Evolutionary conservation across 2,888 invertebrate genomes (phyloP).

Genomic region (Heteropelma amictum): DNA sequence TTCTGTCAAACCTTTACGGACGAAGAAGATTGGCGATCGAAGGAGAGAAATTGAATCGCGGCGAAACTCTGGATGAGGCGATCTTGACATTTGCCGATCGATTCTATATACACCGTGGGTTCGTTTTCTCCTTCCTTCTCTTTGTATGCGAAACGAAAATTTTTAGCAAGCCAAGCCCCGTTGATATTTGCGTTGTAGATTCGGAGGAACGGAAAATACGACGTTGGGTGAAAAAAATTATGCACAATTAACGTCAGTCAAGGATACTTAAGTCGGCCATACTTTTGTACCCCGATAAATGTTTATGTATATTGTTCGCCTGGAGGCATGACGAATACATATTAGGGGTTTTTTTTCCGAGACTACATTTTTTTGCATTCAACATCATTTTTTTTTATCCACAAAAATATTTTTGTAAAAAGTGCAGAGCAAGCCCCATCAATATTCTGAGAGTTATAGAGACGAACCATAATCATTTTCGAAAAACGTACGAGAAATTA

Average conservation of each 20-base stretch:
- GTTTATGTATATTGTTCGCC: slow-evolving; percentile 65
- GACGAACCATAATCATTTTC: no score
- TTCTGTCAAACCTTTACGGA: background rate
- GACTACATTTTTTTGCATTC: no score
- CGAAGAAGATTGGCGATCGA: slow-evolving; percentile 1
- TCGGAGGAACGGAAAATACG: background rate
- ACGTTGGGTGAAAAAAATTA: slow-evolving; percentile 63
- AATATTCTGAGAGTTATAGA: no score
- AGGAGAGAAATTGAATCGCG: background rate
- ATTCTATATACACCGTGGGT: slow-evolving; percentile 54
- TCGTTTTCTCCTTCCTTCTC: slow-evolving; percentile 3
- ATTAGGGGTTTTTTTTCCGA: no score
- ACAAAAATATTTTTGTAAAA: no score
- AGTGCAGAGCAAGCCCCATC: no score
- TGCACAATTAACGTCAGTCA: slow-evolving; percentile 76
- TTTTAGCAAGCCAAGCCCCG: slow-evolving; percentile 49
- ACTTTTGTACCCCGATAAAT: slow-evolving; percentile 61
- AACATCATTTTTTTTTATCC: no score
- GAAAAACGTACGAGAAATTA: no score
- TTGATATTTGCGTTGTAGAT: slow-evolving; percentile 40
- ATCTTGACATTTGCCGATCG: slow-evolving; percentile 38
- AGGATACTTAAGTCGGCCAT: slow-evolving; percentile 69
- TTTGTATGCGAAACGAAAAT: slow-evolving; percentile 67
- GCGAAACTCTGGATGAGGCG: background rate
- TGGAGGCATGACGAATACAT: slow-evolving; percentile 43